These are phyloP conservation scores for Chloroclysta siterata DNA, from an alignment of 2,888 invertebrate species.

Conservation along the genomic window DNA sequence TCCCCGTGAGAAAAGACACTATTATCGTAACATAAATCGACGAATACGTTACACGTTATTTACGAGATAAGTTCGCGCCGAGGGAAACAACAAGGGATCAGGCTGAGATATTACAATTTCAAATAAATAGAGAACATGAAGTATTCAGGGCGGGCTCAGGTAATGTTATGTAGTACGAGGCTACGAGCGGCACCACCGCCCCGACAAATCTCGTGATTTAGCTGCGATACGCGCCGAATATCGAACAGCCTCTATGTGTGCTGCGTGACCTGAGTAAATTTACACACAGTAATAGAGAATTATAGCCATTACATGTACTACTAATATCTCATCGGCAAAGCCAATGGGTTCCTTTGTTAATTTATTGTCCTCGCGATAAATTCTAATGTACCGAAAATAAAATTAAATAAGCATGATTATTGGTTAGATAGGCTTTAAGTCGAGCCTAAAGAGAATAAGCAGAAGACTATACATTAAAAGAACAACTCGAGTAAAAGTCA, in stretches of 20 bases:
- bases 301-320: constrained; percentile 64
- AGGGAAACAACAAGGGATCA: constrained; percentile 79
- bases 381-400: constrained; percentile 34
- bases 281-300: constrained; percentile 78
- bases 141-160: constrained; percentile 81
- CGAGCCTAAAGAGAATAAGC: constrained; percentile 14
- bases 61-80: constrained; percentile 73
- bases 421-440: constrained; percentile 36
- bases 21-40: constrained; percentile 74
- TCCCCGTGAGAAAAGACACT: constrained; percentile 63
- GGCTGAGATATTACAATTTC: constrained; percentile 82
- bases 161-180: constrained; percentile 78
- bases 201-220: constrained; percentile 85
- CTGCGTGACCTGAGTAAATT: constrained; percentile 81
- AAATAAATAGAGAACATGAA: constrained; percentile 83
- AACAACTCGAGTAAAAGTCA: constrained; percentile 38
- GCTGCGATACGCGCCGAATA: constrained; percentile 81
- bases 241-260: constrained; percentile 76
- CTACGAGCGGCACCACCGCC: constrained; percentile 53
- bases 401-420: constrained; percentile 34
- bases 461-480: constrained; percentile 24
- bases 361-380: constrained; percentile 32
- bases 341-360: constrained; percentile 33
- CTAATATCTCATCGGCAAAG: constrained; percentile 41
- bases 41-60: constrained; percentile 76